A percentile compares a stretch with the other conserved stretches of the same genome.
Conservation (phyloP, 2,888 invertebrate genomes). For the Linyphia triangularis region DNA sequence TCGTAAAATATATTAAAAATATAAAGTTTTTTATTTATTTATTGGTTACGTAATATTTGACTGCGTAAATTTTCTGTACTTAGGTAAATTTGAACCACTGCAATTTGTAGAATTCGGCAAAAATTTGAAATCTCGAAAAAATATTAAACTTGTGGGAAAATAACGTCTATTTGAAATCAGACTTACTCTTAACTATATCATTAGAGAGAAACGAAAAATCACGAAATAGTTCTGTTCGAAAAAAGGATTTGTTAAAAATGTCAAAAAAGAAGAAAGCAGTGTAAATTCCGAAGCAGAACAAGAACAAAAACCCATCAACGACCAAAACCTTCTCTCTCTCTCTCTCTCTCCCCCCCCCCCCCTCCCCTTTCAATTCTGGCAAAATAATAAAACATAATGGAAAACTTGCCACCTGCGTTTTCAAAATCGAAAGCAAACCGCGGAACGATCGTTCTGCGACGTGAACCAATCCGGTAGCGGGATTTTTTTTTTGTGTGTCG, state of each 20-base stretch:
- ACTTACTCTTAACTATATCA: too few species aligned
- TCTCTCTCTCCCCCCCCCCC: background rate
- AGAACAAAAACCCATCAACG: constrained; percentile 20
- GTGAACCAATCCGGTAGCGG: constrained; percentile 52
- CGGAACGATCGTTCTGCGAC: background rate
- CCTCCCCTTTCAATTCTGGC: constrained; percentile 10
- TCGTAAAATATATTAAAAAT: too few species aligned
- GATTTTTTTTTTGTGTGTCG: constrained; percentile 3
- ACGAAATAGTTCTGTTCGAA: background rate
- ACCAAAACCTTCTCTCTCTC: background rate
- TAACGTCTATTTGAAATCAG: too few species aligned
- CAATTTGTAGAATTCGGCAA: too few species aligned
- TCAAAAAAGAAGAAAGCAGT: background rate
- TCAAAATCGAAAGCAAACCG: constrained; percentile 31
- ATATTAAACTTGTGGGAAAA: too few species aligned
- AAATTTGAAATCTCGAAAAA: too few species aligned
- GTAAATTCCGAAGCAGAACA: background rate
- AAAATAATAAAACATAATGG: constrained; percentile 12
- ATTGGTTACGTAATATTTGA: too few species aligned
- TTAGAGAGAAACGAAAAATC: too few species aligned
- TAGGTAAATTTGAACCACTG: too few species aligned
- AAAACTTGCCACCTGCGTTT: constrained; percentile 38
- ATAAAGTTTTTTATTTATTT: too few species aligned
- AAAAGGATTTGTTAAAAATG: background rate
- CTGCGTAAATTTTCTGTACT: too few species aligned